Evolutionary conservation across 1,140 invertebrate species (phyloP), one percentile per base, ranked within the genome.

Genomic region (Zaprionus kolodkinae): DNA sequence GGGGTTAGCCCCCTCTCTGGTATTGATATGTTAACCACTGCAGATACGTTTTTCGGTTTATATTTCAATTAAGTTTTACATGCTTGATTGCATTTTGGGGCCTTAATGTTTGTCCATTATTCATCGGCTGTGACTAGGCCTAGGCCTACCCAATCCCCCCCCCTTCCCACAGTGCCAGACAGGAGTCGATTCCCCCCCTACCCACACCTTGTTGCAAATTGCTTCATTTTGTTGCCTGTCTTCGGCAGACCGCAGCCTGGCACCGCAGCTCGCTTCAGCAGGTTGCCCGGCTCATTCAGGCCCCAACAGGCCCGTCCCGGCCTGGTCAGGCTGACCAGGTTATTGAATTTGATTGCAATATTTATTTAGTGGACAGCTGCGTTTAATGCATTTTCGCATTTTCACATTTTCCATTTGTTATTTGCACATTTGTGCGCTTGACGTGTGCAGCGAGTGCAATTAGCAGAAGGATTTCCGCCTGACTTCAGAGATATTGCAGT

Each of bases 61-160:
- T 89, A 88, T 88, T 88, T 88, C 85, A 88, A 88, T 88, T 88
- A 88, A 89, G 85, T 85, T 81, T 89, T 85, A 88, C 84, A 88
- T 78, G 84, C 84, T 88, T 89, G 85, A 88, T 88, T 88, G 84
- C 84, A 78, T 88, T 84, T 89, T 76, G 78, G 81, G 60, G 81
- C 76, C 85, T 78, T 89, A 88, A 88, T 89, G 81, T 66, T 79
- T 78, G 75, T 74, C 74, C 81, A 88, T 88, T 88, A 89, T 80
- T 88, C 81, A 88, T 78, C 65, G 77, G 27, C 77, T 63, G 67
- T 72, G 59, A 77, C 80, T 87, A 77, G 74, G 78, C 75, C 78
- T 78, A 72, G 76, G 43, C 77, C 73, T 65, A 9, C 4, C 13
- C 17, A 50, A 50, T 1, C 11, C 17, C 4, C 35, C 30, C 62